A percentile compares a stretch with the other conserved stretches of the same genome.
Evolutionary conservation across 2,888 invertebrate species (phyloP).

Genomic region (Phanerotoma sp.): DNA sequence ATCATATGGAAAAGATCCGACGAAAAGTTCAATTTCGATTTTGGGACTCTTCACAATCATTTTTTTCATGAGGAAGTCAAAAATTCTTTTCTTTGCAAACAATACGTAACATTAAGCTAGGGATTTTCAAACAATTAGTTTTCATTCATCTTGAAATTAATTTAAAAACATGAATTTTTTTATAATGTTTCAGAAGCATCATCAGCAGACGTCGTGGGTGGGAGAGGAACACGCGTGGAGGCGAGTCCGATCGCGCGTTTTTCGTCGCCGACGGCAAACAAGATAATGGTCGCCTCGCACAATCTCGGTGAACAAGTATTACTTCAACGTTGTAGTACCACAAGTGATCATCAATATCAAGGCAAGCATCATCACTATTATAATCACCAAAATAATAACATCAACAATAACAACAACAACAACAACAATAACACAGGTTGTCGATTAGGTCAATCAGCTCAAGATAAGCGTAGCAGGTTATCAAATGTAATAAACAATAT

Average conservation of each 20-base stretch:
- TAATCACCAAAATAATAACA: background rate
- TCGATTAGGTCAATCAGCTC: slow-evolving; percentile 43
- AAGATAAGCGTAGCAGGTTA: slow-evolving; percentile 53
- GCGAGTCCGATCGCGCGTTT: slow-evolving; percentile 36
- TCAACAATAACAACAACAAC: slow-evolving; percentile 16
- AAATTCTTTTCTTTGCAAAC: too few species aligned
- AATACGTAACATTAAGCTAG: too few species aligned
- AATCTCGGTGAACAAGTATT: slow-evolving; percentile 48
- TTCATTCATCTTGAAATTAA: too few species aligned
- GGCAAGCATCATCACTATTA: slow-evolving; percentile 11
- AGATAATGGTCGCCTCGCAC: slow-evolving; percentile 53
- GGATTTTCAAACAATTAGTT: background rate
- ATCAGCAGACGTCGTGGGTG: slow-evolving; percentile 46
- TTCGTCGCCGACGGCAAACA: slow-evolving; percentile 34
- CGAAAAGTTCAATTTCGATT: too few species aligned
- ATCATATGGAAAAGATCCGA: too few species aligned
- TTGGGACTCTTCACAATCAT: too few species aligned
- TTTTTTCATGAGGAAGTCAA: too few species aligned
- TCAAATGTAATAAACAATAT: slow-evolving; percentile 55
- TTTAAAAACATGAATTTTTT: background rate
- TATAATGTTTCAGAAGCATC: slow-evolving; percentile 40
- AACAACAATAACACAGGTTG: slow-evolving; percentile 11
- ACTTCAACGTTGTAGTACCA: slow-evolving; percentile 42
- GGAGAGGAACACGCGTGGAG: slow-evolving; percentile 43
- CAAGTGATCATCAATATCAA: slow-evolving; percentile 5